Evolutionary conservation across 2,797 vertebrate species (phyloP).

Genomic region (Halcyon smyrnensis): DNA sequence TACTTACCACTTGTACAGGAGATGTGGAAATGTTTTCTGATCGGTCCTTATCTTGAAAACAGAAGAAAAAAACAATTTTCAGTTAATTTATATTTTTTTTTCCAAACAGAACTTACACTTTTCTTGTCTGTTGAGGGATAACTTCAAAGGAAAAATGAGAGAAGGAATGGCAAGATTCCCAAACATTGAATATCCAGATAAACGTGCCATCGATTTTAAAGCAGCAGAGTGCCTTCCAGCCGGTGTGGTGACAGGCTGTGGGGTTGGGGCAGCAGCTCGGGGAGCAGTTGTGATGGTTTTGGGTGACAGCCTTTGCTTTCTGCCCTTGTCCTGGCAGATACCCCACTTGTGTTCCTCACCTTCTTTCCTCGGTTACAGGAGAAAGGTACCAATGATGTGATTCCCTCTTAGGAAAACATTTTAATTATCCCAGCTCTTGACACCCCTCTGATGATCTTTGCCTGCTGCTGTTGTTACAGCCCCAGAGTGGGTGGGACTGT

Average conservation of each 20-base stretch:
- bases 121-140: not conserved
- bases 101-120: not conserved
- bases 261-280: not conserved
- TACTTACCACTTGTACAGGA: not conserved
- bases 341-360: accelerated
- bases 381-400: not conserved
- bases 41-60: not conserved
- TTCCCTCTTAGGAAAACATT: not conserved
- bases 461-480: not conserved
- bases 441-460: not conserved
- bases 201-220: not conserved
- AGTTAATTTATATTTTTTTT: not conserved
- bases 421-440: not conserved
- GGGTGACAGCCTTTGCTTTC: not conserved
- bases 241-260: not conserved
- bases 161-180: not conserved
- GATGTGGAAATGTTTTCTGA: not conserved
- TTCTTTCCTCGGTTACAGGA: not conserved
- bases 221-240: accelerated
- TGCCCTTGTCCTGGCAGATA: not conserved
- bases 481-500: accelerated
- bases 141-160: not conserved
- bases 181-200: not conserved
- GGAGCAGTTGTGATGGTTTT: not conserved
- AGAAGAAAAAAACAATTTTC: not conserved